phyloP scores from a whole-genome alignment of 2,113 vertebrate genomes.

The Corydoras maculifer region DNA sequence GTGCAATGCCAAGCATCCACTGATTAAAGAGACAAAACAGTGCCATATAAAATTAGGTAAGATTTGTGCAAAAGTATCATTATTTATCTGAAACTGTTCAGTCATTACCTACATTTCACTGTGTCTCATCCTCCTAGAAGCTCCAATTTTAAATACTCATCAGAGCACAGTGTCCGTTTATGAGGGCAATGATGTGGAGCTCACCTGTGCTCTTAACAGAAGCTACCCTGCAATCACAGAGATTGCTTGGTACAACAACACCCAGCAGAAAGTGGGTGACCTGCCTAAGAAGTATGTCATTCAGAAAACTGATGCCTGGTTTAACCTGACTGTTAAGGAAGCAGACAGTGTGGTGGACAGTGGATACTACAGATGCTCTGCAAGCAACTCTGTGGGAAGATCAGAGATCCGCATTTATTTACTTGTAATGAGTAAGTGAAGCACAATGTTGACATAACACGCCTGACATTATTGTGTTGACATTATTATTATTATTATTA shows the following conservation, averaged over 20 bases:
- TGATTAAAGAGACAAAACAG: constrained; percentile 48
- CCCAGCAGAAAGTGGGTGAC: constrained; percentile 50
- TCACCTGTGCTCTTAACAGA: constrained; percentile 64
- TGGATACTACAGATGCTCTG: constrained; percentile 75
- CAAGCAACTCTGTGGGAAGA: constrained; percentile 73
- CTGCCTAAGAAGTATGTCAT: constrained; percentile 65
- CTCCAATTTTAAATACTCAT: constrained; percentile 68
- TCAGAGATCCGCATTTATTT: constrained; percentile 67
- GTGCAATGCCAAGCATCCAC: constrained; percentile 72
- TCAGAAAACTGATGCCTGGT: constrained; percentile 60
- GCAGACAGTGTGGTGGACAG: constrained; percentile 65
- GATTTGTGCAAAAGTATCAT: constrained; percentile 6
- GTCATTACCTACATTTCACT: too few relatives aligned
- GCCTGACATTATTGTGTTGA: background rate
- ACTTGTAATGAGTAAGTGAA: constrained; percentile 72
- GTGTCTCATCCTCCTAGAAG: constrained; percentile 56
- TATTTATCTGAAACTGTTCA: background rate
- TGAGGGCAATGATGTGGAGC: constrained; percentile 71
- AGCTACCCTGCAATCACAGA: constrained; percentile 53
- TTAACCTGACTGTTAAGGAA: constrained; percentile 68
- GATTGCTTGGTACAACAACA: constrained; percentile 76
- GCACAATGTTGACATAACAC: background rate
- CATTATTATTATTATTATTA: too few relatives aligned
- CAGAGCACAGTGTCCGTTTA: constrained; percentile 66
- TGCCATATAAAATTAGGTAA: constrained; percentile 76